These are phyloP conservation scores for Macropis europaea DNA, from an alignment of 2,888 invertebrate genomes.

Conservation along the genomic window DNA sequence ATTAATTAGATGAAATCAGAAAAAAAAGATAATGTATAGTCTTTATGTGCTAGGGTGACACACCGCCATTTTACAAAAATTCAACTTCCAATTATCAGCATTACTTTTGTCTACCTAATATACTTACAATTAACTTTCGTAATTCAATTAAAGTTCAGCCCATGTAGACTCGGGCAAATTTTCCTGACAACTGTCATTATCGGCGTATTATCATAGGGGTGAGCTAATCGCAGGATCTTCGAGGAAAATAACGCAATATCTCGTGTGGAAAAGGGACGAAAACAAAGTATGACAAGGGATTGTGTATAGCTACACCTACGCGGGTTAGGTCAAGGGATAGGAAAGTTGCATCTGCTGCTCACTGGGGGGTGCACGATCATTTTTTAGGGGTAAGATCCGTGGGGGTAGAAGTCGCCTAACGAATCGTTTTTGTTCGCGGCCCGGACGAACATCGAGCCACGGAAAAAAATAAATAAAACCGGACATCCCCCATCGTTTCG, in stretches of 20 bases:
- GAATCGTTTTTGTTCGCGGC: conserved; percentile 62
- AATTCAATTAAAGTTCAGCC: too few species aligned
- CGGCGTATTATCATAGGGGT: not conserved
- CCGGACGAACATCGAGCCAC: conserved; percentile 46
- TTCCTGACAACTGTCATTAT: not conserved
- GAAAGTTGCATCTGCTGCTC: conserved; percentile 77
- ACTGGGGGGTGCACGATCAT: conserved; percentile 74
- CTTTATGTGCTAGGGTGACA: too few species aligned
- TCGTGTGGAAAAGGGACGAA: conserved; percentile 5
- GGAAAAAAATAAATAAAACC: conserved; percentile 41
- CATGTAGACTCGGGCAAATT: too few species aligned
- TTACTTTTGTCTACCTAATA: too few species aligned
- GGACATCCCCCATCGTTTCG: conserved; percentile 15
- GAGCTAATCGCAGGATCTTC: conserved; percentile 31
- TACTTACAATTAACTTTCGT: too few species aligned
- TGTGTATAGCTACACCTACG: conserved; percentile 51
- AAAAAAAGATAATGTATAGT: too few species aligned
- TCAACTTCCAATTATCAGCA: too few species aligned
- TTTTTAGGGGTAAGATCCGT: conserved; percentile 74
- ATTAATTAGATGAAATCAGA: too few species aligned
- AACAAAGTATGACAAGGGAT: conserved; percentile 20
- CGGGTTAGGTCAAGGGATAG: conserved; percentile 37
- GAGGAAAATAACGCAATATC: conserved; percentile 50
- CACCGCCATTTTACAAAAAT: too few species aligned
- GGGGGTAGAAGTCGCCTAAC: conserved; percentile 65